Base-by-base conservation (phyloP, 2,888 invertebrate genomes). In the Drosophila meridionalis region DNA sequence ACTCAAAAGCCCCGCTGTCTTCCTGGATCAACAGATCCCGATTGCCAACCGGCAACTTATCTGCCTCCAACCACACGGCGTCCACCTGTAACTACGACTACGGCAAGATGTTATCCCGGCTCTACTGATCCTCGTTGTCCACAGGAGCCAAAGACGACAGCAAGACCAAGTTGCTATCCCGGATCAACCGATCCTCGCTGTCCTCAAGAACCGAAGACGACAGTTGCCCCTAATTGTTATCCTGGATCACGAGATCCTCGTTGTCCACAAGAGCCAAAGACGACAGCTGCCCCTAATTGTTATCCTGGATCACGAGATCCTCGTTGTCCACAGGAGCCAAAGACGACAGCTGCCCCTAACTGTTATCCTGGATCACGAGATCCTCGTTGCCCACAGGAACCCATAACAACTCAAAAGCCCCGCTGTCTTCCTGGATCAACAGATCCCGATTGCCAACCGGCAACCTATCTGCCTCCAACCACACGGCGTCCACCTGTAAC, bases 301-400 rank as follows among this genome's bases (percentile, higher is more conserved):
- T 93, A 87, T 73, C 93, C 88, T 40, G 93, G 93, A 3, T 91
- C 91, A n/a, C n/a, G n/a, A n/a, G 36, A 36, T 36, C 36, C 36
- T 11, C 36, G 36, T 9, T 36, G 20, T 20, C 20, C 20, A 1
- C 20, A 20, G 1, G 20, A 20, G 1, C 20, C 20, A 1, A 20
- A 20, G 20, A 20, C 20, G 0, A 20, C 20, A 20, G 20, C 20
- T 20, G 20, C 20, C 20, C 20, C 20, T 20, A 20, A 20, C 20
- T 20, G 48, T n/a, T 50, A 50, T 50, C 68, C 65, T 0, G 75
- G 75, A 5, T 69, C 73, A 32, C 45, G 58, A 3, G 62, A 69
- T 47, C 57, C 69, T 9, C 52, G 59, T 11, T 70, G 69, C 12
- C 52, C 38, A 34, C 52, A 62, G 43, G 38, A 45, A 11, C 43